Base-by-base conservation (phyloP, 2,113 vertebrate genomes). In the Barnardius zonarius region DNA sequence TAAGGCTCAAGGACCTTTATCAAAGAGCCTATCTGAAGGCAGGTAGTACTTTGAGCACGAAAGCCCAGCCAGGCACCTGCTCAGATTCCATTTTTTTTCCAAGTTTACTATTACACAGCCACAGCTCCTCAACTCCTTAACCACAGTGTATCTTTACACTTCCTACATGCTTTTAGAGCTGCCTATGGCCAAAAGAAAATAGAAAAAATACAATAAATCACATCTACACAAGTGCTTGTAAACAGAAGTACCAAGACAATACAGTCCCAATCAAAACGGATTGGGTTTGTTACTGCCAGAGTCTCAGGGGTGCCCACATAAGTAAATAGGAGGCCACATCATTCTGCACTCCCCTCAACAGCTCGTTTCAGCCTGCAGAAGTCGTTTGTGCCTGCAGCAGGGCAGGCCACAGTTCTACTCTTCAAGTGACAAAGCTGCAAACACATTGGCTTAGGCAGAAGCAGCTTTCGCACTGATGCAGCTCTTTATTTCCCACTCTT, bases 401-500 rank as follows among this genome's bases (percentile, higher is more conserved):
- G 24, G 57, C 87, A 91, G 82, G 83, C 90, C 86, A 87, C 78
- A 20, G 62, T 88, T 85, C 90, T 57, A 14, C 79, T 91, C 88
- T 95, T 77, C 92, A 76, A 37, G 41, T 83, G 75, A 95, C 88
- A 91, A 91, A 95, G 63, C 52, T 57, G 64, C 31, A 70, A 91
- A 76, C 90, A 88, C 75, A 83, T 27, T 61, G 81, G 93, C 78
- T 93, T 64, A 91, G 90, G 76, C 91, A 91, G 83, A 93, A 97
- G 77, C 83, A 95, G 94, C 81, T 96, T 96, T 92, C 83, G 77
- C 80, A 85, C 91, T 51, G 84, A 87, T 77, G 91, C 37, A 92
- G 61, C 77, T 97, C 85, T 89, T 91, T 73, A 95, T 96, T 95
- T 93, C 87, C 87, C n/a, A 67, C 83, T 92, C 61, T 88, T 96